Evolutionary conservation across 1,140 invertebrate species (phyloP).

Genomic region (Lepidostoma basale): DNA sequence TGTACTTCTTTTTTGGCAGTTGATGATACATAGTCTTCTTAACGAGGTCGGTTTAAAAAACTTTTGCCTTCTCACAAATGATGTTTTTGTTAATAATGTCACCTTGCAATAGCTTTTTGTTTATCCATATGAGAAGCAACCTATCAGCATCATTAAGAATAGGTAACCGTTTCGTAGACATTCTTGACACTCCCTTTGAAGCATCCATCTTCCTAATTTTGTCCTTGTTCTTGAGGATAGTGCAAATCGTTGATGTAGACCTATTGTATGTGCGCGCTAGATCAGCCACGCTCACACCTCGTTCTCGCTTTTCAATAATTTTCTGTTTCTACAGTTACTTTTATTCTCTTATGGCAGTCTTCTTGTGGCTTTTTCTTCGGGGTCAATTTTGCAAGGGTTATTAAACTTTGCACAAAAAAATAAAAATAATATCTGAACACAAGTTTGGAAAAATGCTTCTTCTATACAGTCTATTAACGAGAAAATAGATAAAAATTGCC

Average conservation of each 20-base stretch:
- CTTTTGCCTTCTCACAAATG: constrained; percentile 26
- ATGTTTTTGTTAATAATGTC: constrained; percentile 25
- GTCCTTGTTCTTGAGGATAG: constrained; percentile 40
- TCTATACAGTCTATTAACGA: not conserved
- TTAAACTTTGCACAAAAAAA: constrained; percentile 35
- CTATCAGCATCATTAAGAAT: constrained; percentile 34
- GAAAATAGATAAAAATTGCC: not conserved
- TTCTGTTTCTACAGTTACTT: constrained; percentile 33
- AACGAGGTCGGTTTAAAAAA: too few relatives aligned
- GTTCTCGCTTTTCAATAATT: constrained; percentile 26
- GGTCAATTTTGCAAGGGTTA: constrained; percentile 32
- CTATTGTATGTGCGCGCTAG: constrained; percentile 32
- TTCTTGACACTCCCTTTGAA: constrained; percentile 28
- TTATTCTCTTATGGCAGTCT: constrained; percentile 30
- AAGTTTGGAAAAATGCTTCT: constrained; percentile 11
- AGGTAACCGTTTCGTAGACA: constrained; percentile 27
- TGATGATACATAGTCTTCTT: constrained; percentile 15
- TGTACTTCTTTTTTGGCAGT: constrained; percentile 21
- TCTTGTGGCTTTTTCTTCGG: constrained; percentile 31
- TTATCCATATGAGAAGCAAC: constrained; percentile 32
- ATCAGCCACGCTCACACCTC: constrained; percentile 27
- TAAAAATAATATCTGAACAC: constrained; percentile 17
- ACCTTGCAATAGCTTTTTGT: constrained; percentile 33
- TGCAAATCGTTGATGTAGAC: constrained; percentile 40
- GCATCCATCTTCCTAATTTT: constrained; percentile 25